phyloP scores from a whole-genome alignment of 2,888 invertebrate species.

The Heliconius aoede region DNA sequence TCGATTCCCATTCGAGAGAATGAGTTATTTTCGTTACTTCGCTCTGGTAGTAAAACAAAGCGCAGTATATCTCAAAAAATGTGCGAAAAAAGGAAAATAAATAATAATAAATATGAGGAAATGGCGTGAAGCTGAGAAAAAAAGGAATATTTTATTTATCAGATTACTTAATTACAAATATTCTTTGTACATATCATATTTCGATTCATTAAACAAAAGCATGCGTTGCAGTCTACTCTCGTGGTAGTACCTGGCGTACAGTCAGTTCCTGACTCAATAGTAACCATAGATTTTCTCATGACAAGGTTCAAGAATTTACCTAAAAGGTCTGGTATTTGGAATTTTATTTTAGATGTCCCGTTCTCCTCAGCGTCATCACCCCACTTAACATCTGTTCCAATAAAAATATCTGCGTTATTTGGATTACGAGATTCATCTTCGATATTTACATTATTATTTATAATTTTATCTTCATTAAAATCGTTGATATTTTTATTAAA shows the following conservation, averaged over 20 bases:
- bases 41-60: too few relatives aligned
- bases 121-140: too few relatives aligned
- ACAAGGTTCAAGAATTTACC: conserved; percentile 57
- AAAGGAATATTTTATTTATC: not conserved
- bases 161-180: conserved; percentile 52
- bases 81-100: too few relatives aligned
- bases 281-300: conserved; percentile 61
- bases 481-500: not conserved
- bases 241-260: conserved; percentile 59
- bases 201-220: conserved; percentile 66
- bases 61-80: too few relatives aligned
- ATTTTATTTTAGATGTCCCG: not conserved
- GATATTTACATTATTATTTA: not conserved
- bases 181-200: conserved; percentile 66
- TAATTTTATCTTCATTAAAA: conserved; percentile 11
- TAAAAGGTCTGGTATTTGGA: conserved; percentile 52
- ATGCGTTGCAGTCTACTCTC: conserved; percentile 59
- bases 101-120: too few relatives aligned
- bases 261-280: conserved; percentile 49
- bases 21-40: too few relatives aligned
- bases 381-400: not conserved
- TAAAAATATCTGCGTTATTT: not conserved
- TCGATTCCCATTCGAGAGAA: too few relatives aligned
- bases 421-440: not conserved
- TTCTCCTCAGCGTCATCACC: not conserved